phyloP scores from a whole-genome alignment of 2,797 vertebrate genomes.

The Caiman crocodilus region DNA sequence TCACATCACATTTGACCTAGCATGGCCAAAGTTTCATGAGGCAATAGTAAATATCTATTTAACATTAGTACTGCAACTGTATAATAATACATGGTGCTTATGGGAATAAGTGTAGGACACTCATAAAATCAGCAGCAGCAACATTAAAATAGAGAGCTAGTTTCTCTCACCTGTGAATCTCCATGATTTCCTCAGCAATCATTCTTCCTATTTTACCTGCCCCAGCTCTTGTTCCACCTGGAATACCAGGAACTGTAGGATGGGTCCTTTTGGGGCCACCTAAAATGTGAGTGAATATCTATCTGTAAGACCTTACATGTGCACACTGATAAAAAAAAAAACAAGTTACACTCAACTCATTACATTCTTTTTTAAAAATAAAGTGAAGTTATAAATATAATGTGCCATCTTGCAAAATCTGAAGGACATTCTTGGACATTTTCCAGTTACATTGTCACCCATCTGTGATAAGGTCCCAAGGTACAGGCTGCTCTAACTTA shows the following conservation, averaged over 20 bases:
- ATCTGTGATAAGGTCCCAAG: background rate
- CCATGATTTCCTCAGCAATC: slow-evolving; percentile 99
- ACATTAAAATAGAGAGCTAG: background rate
- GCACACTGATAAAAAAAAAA: background rate
- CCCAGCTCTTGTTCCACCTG: slow-evolving; percentile 95
- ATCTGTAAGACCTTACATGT: background rate
- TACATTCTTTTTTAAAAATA: no score
- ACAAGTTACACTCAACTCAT: no score
- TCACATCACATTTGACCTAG: background rate
- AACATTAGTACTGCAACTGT: background rate
- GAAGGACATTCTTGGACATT: background rate
- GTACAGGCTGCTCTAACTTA: background rate
- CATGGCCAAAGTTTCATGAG: background rate
- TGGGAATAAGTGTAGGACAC: background rate
- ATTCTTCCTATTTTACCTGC: slow-evolving; percentile 99
- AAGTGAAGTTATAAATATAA: no score
- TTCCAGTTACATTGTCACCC: background rate
- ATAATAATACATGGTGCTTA: background rate
- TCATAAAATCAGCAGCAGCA: background rate
- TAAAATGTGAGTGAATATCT: slow-evolving; percentile 52
- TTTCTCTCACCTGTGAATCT: slow-evolving; percentile 93
- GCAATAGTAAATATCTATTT: background rate
- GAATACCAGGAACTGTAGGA: slow-evolving; percentile 95
- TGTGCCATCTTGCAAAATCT: background rate
- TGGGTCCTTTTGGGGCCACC: slow-evolving; percentile 91